These are phyloP conservation scores for Plutomurus gul DNA, from an alignment of 1,140 invertebrate species.

Conservation along the genomic window DNA sequence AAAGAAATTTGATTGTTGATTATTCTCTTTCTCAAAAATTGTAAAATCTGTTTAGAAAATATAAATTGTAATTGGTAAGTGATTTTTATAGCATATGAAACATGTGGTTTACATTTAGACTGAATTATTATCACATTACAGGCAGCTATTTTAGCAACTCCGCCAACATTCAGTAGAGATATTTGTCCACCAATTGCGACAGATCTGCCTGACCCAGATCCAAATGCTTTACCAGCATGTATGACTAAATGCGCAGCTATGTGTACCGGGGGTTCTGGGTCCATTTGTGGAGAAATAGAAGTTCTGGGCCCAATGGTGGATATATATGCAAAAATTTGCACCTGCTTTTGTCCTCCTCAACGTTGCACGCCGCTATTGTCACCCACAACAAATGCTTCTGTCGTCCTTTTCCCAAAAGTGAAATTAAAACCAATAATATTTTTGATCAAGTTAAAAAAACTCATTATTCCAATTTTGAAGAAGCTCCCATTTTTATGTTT, in stretches of 20 bases:
- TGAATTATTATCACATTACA: not conserved
- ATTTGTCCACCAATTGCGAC: not conserved
- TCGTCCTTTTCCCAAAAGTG: too few relatives aligned
- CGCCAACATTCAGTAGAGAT: not conserved
- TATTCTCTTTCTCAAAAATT: too few relatives aligned
- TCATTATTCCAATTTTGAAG: too few relatives aligned
- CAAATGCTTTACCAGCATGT: not conserved
- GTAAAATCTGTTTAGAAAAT: too few relatives aligned
- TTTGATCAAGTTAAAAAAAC: too few relatives aligned
- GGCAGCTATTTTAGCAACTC: not conserved
- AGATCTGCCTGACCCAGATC: not conserved
- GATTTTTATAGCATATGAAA: too few relatives aligned
- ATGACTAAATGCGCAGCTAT: not conserved
- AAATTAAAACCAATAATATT: too few relatives aligned
- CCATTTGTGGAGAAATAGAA: conserved; percentile 24
- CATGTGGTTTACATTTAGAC: too few relatives aligned
- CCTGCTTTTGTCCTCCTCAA: not conserved
- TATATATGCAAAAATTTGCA: conserved; percentile 8
- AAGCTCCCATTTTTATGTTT: too few relatives aligned
- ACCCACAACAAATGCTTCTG: too few relatives aligned
- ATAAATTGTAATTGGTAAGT: not conserved
- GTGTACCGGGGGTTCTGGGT: not conserved
- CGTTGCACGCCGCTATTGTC: not conserved
- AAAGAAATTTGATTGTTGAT: too few relatives aligned
- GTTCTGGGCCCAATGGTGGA: not conserved